These are phyloP conservation scores for Adelosebastes latens DNA, from an alignment of 2,797 vertebrate genomes.

Conservation along the genomic window DNA sequence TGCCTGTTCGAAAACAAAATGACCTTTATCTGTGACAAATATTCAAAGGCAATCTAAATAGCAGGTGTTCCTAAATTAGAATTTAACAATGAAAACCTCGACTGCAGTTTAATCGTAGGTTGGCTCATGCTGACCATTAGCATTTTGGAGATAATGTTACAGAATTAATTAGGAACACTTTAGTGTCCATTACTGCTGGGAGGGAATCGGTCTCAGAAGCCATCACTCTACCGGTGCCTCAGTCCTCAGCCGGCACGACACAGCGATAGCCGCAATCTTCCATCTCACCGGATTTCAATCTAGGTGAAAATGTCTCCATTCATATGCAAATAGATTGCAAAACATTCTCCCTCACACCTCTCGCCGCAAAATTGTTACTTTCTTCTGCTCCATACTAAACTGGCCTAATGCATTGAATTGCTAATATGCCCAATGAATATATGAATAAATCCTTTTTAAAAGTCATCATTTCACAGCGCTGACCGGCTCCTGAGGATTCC, in stretches of 20 bases:
- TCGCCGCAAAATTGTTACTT: constrained; percentile 42
- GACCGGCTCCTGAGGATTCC: constrained; percentile 50
- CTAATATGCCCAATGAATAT: constrained; percentile 73
- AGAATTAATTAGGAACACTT: constrained; percentile 63
- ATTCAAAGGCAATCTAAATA: constrained; percentile 47
- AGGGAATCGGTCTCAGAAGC: constrained; percentile 17
- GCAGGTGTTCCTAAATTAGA: constrained; percentile 66
- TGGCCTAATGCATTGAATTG: constrained; percentile 61
- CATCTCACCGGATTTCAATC: constrained; percentile 40
- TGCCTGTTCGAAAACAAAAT: constrained; percentile 39
- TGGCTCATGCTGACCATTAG: constrained; percentile 40
- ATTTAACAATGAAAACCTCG: constrained; percentile 47
- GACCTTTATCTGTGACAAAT: constrained; percentile 61
- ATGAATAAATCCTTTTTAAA: constrained; percentile 73
- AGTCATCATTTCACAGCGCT: constrained; percentile 45
- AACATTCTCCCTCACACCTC: constrained; percentile 42
- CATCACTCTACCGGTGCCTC: constrained; percentile 3
- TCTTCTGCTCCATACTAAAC: constrained; percentile 41
- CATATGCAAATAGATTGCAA: constrained; percentile 66
- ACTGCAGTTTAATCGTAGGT: constrained; percentile 20
- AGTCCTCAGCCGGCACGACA: neutral
- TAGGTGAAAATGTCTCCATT: constrained; percentile 60
- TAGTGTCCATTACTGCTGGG: constrained; percentile 31
- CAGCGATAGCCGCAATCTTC: constrained; percentile 15
- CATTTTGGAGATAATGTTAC: constrained; percentile 60